Percentiles rank a stretch among this genome's conserved stretches.
These are phyloP conservation scores for Leptopilina syphax DNA, from an alignment of 2,888 invertebrate genomes.

Conservation along the genomic window DNA sequence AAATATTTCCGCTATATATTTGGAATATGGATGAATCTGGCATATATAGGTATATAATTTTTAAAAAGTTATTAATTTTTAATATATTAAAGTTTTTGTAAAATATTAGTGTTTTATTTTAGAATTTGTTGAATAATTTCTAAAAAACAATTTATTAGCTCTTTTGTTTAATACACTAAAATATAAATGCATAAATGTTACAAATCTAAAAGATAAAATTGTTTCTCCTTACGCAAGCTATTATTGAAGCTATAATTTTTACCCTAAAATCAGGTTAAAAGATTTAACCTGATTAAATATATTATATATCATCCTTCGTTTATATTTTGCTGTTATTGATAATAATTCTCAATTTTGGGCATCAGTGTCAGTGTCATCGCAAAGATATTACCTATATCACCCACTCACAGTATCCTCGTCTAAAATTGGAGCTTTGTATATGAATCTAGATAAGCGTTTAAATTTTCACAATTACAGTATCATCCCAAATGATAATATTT, in stretches of 20 bases:
- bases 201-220: background rate
- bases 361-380: constrained; percentile 13
- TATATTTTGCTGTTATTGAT: background rate
- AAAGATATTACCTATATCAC: background rate
- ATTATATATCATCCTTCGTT: background rate
- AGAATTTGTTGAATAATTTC: too few species aligned
- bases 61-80: too few species aligned
- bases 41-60: too few species aligned
- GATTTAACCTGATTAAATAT: too few species aligned
- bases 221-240: constrained; percentile 23
- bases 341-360: background rate
- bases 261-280: background rate
- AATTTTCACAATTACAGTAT: constrained; percentile 13
- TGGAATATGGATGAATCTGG: too few species aligned
- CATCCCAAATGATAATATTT: constrained; percentile 19
- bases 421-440: background rate
- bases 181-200: too few species aligned
- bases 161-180: too few species aligned
- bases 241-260: background rate
- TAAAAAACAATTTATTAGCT: too few species aligned
- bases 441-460: background rate
- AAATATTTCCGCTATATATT: too few species aligned
- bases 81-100: too few species aligned
- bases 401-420: background rate
- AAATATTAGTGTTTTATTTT: too few species aligned